Conservation (phyloP, 2,888 invertebrate genomes). For the Epirrhoe tristata region DNA sequence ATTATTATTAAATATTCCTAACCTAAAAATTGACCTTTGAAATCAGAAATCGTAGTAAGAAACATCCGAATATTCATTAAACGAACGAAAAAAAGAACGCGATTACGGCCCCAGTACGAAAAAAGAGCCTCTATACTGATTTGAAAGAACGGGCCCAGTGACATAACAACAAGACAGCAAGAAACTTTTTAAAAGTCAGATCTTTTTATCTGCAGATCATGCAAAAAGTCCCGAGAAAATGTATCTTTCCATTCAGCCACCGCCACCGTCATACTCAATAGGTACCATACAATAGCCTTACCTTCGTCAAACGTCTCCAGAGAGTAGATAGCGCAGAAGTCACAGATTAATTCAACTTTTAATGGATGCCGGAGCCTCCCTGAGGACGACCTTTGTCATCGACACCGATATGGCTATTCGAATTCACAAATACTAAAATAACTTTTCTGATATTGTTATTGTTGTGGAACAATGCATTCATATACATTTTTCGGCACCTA, state of each 20-base stretch:
- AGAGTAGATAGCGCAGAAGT: conserved; percentile 54
- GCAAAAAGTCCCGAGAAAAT: not conserved
- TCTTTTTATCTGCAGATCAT: too few relatives aligned
- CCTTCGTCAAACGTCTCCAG: not conserved
- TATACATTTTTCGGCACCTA: too few relatives aligned
- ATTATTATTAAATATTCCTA: too few relatives aligned
- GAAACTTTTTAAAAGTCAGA: too few relatives aligned
- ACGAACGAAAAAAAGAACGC: too few relatives aligned
- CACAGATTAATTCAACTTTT: conserved; percentile 73
- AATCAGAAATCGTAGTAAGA: too few relatives aligned
- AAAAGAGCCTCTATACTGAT: too few relatives aligned
- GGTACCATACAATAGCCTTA: not conserved
- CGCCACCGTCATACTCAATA: not conserved
- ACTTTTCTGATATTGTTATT: not conserved
- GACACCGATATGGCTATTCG: conserved; percentile 65
- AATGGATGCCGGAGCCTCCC: conserved; percentile 65
- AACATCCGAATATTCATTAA: too few relatives aligned
- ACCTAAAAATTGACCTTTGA: too few relatives aligned
- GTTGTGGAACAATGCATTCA: not conserved
- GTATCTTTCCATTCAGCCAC: not conserved
- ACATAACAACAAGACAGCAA: too few relatives aligned
- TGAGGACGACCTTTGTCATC: conserved; percentile 65
- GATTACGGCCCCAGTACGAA: too few relatives aligned
- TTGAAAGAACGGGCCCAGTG: too few relatives aligned
- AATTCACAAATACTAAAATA: conserved; percentile 45